Conservation (phyloP, 2,797 vertebrate species). For the Danio aesculapii region DNA sequence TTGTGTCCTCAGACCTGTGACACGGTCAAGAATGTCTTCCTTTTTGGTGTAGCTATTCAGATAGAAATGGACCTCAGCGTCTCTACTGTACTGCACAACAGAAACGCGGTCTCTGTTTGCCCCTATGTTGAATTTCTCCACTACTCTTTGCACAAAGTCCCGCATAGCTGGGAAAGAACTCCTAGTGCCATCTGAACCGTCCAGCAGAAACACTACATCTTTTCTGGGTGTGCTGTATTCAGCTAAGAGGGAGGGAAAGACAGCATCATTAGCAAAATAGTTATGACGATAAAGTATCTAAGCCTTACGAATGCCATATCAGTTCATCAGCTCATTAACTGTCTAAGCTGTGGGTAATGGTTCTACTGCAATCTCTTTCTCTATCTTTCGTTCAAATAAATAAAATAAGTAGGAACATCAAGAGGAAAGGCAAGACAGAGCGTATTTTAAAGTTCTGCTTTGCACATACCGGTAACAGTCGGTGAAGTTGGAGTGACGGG, state of each 20-base stretch:
- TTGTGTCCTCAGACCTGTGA: slow-evolving; percentile 73
- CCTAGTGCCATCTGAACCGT: too few species aligned
- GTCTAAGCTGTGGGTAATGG: not conserved
- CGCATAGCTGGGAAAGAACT: too few species aligned
- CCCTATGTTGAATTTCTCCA: slow-evolving; percentile 81
- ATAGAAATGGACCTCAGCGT: slow-evolving; percentile 48
- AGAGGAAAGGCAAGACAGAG: not conserved
- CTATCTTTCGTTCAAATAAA: too few species aligned
- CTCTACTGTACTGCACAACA: slow-evolving; percentile 60
- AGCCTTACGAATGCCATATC: not conserved
- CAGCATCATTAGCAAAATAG: not conserved
- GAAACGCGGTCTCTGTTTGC: slow-evolving; percentile 72
- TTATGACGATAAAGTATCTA: not conserved
- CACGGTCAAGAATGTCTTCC: slow-evolving; percentile 74
- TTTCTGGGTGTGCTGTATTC: too few species aligned
- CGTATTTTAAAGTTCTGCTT: slow-evolving; percentile 30
- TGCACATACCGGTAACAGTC: slow-evolving; percentile 13
- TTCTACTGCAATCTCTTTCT: not conserved
- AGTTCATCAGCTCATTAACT: not conserved
- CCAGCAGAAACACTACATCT: too few species aligned
- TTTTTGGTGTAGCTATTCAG: slow-evolving; percentile 55
- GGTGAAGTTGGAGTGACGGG: not conserved
- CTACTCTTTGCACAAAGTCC: slow-evolving; percentile 72
- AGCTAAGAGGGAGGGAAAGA: too few species aligned
- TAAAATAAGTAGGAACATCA: not conserved